A percentile compares a stretch with the other conserved stretches of the same genome.
These are phyloP conservation scores for Clistopyga incitator DNA, from an alignment of 2,888 invertebrate genomes.

Conservation along the genomic window DNA sequence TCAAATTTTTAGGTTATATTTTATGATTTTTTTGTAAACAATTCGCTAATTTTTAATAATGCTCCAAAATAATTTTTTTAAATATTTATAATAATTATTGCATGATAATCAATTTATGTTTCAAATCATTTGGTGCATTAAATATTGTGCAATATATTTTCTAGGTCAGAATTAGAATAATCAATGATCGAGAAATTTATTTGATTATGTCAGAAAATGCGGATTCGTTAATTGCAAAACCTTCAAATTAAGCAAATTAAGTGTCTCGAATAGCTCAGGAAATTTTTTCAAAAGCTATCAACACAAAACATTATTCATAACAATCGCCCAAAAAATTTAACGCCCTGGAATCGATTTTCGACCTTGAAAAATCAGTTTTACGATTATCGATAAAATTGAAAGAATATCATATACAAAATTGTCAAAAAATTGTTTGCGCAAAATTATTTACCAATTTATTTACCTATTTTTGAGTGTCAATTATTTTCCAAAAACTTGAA, in stretches of 20 bases:
- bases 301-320: not conserved
- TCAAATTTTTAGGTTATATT: slow-evolving; percentile 4
- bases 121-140: not conserved
- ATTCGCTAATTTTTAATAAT: not conserved
- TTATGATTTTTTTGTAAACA: not conserved
- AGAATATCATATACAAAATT: no score
- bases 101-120: not conserved
- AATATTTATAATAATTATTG: not conserved
- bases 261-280: not conserved
- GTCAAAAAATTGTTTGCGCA: no score
- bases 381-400: no score
- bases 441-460: no score
- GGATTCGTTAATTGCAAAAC: not conserved
- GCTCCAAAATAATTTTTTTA: not conserved
- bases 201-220: not conserved
- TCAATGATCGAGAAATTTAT: not conserved
- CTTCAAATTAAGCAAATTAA: not conserved
- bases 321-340: no score
- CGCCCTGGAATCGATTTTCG: not conserved
- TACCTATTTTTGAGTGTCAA: no score
- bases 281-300: not conserved
- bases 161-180: slow-evolving; percentile 26
- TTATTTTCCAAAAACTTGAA: no score
- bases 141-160: not conserved
- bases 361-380: not conserved